These are phyloP conservation scores for Muscidifurax raptorellus DNA, from an alignment of 1,140 invertebrate genomes.

Conservation along the genomic window DNA sequence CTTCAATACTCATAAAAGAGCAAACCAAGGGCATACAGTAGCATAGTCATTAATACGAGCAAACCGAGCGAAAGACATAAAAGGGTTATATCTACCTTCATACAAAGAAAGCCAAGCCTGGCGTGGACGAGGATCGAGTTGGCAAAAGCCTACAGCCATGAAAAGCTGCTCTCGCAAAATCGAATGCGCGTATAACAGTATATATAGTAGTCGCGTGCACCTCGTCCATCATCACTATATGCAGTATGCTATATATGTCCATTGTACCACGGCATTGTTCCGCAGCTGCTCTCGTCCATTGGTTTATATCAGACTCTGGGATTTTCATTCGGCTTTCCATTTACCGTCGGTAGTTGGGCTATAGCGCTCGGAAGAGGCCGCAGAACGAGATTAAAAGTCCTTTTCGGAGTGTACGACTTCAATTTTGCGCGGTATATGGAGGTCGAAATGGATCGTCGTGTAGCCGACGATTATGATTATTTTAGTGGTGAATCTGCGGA, in stretches of 20 bases:
- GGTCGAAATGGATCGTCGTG: background rate
- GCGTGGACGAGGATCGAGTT: background rate
- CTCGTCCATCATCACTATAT: background rate
- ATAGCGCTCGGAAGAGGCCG: background rate
- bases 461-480: background rate
- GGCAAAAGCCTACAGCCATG: background rate
- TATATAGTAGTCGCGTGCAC: background rate
- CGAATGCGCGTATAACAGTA: background rate
- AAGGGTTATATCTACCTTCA: background rate
- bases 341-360: background rate
- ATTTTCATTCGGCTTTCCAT: slow-evolving; percentile 40
- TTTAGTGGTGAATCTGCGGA: background rate
- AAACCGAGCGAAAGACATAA: background rate
- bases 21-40: too few relatives aligned
- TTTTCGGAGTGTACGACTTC: background rate
- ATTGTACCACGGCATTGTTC: slow-evolving; percentile 22
- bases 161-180: slow-evolving; percentile 14
- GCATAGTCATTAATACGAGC: background rate
- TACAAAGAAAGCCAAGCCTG: background rate
- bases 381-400: slow-evolving; percentile 11
- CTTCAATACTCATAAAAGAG: too few relatives aligned
- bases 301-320: slow-evolving; percentile 11
- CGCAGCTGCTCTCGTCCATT: background rate
- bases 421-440: slow-evolving; percentile 11
- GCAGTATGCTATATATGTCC: background rate